phyloP scores from a whole-genome alignment of 1,140 invertebrate genomes.

The Trichoplusia ni region DNA sequence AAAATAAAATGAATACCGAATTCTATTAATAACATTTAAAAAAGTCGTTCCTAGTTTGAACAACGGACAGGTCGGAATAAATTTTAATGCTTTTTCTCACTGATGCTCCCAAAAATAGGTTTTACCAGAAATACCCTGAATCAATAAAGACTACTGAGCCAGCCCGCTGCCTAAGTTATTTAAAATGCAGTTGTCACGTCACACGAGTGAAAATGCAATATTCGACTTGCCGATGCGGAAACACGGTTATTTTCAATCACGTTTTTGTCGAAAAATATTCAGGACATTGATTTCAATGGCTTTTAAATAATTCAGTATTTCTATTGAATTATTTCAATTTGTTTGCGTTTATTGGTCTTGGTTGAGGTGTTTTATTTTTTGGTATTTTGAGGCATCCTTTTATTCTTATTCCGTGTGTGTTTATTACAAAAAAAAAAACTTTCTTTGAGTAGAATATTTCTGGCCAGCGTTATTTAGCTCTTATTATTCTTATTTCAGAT shows the following conservation, averaged over 20 bases:
- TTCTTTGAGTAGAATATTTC: too few relatives aligned
- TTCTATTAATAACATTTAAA: too few relatives aligned
- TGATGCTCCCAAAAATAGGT: constrained; percentile 20
- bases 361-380: too few relatives aligned
- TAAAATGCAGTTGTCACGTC: constrained; percentile 77
- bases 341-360: not conserved
- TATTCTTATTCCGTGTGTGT: too few relatives aligned
- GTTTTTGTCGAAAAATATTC: constrained; percentile 47
- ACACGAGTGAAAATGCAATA: constrained; percentile 75
- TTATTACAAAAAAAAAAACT: too few relatives aligned
- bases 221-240: constrained; percentile 72
- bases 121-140: constrained; percentile 57
- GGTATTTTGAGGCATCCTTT: too few relatives aligned
- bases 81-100: constrained; percentile 18
- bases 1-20: too few relatives aligned
- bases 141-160: constrained; percentile 57
- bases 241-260: constrained; percentile 68
- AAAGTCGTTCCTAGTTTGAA: constrained; percentile 4
- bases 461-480: too few relatives aligned
- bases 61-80: not conserved
- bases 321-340: constrained; percentile 20
- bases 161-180: constrained; percentile 72
- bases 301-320: constrained; percentile 35
- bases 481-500: too few relatives aligned
- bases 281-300: constrained; percentile 35